Evolutionary conservation across 2,797 vertebrate genomes (phyloP).

Genomic region (Huso huso): DNA sequence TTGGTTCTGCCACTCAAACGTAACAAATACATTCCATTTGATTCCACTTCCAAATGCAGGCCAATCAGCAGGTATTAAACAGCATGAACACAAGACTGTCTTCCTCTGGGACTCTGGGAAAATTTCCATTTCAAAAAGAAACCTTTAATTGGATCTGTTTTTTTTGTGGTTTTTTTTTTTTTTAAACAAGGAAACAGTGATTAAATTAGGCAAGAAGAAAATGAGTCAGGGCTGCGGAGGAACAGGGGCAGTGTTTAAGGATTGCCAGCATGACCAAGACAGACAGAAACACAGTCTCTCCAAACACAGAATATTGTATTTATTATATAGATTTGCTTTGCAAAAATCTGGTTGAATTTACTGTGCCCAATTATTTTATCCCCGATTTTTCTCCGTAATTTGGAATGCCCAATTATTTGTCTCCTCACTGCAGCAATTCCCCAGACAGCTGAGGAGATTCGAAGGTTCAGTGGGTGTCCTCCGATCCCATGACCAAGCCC

Average conservation of each 20-base stretch:
- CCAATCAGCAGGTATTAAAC: background rate
- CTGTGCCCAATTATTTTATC: no score
- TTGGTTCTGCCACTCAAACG: conserved; percentile 7
- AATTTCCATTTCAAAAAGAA: conserved; percentile 32
- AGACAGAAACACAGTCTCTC: no score
- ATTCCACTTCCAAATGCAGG: conserved; percentile 12
- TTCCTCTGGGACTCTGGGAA: background rate
- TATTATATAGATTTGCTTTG: no score
- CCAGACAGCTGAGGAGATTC: no score
- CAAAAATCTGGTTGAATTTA: no score
- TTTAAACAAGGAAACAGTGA: background rate
- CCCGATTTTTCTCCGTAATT: no score
- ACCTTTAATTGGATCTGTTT: conserved; percentile 23
- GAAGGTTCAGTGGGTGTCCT: no score
- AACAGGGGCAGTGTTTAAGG: background rate
- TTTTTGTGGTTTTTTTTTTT: background rate
- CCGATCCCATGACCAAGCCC: no score
- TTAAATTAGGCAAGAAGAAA: conserved; percentile 25
- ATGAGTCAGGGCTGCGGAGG: conserved; percentile 33
- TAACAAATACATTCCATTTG: conserved; percentile 11
- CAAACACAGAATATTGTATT: no score
- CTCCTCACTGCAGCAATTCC: no score
- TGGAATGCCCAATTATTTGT: no score
- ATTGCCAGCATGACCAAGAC: no score
- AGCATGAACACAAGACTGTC: conserved; percentile 5